Evolutionary conservation across 1,140 invertebrate genomes (phyloP).

Genomic region (Calephelis virginiensis): DNA sequence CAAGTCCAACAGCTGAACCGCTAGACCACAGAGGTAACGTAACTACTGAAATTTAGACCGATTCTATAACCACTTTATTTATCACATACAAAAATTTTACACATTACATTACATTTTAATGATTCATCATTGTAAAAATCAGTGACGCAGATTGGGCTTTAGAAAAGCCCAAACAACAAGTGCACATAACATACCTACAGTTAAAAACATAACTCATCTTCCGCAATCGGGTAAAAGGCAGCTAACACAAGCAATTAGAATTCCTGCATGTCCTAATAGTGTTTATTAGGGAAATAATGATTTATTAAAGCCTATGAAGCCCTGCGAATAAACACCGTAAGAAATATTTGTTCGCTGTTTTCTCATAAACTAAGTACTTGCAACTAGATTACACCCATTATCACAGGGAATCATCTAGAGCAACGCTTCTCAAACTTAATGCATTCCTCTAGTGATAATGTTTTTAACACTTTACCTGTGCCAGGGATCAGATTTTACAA

Average conservation of each 20-base stretch:
- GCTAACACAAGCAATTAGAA: neutral
- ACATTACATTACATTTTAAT: no score
- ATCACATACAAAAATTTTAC: no score
- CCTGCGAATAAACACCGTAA: conserved; percentile 13
- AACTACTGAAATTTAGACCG: no score
- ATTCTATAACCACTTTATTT: no score
- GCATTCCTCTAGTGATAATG: neutral
- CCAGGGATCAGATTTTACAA: neutral
- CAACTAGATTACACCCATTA: conserved; percentile 40
- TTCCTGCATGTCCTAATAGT: neutral
- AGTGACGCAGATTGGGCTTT: no score
- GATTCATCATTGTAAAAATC: no score
- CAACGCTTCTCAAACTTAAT: conserved; percentile 28
- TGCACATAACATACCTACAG: no score
- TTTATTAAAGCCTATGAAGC: conserved; percentile 2
- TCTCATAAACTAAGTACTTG: conserved; percentile 31
- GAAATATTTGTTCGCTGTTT: conserved; percentile 22
- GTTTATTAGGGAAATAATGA: conserved; percentile 1
- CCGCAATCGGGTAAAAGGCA: no score
- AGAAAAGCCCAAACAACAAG: no score
- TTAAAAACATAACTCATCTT: no score
- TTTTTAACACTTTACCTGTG: neutral
- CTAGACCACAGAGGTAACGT: no score
- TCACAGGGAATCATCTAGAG: conserved; percentile 32
- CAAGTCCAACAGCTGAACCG: no score